phyloP scores from a whole-genome alignment of 2,797 vertebrate genomes.

The Galaxias olidus region DNA sequence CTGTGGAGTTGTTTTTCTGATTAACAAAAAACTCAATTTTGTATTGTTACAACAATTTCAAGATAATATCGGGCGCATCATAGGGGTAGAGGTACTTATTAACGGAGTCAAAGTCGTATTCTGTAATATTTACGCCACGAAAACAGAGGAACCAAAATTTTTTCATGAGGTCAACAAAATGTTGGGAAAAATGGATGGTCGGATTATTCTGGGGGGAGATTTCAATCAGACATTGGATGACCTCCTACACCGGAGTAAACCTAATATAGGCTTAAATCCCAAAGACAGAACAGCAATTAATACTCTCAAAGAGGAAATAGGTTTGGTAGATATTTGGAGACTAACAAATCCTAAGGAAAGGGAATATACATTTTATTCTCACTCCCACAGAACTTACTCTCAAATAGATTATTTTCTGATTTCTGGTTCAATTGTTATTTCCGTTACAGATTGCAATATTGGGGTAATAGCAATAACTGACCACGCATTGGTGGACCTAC shows the following conservation, averaged over 20 bases:
- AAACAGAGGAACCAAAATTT: conserved; percentile 10
- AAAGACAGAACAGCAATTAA: neutral
- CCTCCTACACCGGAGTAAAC: neutral
- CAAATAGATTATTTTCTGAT: neutral
- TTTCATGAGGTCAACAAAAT: conserved; percentile 23
- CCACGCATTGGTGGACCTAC: neutral
- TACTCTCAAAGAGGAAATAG: neutral
- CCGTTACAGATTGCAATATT: neutral
- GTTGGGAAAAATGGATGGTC: conserved; percentile 14
- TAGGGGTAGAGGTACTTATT: too few relatives aligned
- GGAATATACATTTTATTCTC: conserved; percentile 8
- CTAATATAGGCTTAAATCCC: neutral
- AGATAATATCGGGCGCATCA: too few relatives aligned
- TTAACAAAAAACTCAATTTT: too few relatives aligned
- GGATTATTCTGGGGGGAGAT: conserved; percentile 11
- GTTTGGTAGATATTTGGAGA: conserved; percentile 7
- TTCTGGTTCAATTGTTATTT: neutral
- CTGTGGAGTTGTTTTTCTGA: too few relatives aligned
- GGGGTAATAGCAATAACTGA: conserved; percentile 1
- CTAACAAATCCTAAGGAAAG: conserved; percentile 1
- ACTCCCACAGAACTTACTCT: neutral
- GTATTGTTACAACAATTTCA: too few relatives aligned
- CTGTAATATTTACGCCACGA: conserved; percentile 11
- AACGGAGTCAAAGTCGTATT: too few relatives aligned
- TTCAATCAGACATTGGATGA: conserved; percentile 4